phyloP scores from a whole-genome alignment of 2,888 invertebrate genomes.

The Thymelicus lineola region DNA sequence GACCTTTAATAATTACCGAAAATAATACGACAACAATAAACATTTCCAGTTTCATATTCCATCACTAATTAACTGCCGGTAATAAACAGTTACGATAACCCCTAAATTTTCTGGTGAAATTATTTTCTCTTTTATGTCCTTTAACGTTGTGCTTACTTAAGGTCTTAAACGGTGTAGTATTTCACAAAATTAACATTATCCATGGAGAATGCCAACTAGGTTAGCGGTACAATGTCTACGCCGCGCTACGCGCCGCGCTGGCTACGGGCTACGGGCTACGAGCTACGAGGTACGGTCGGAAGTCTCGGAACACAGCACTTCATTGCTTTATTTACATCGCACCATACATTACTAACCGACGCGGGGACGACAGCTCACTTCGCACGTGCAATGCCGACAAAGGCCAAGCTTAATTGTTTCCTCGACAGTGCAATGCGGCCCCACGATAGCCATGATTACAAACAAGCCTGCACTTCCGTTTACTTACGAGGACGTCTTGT shows the following conservation, averaged over 20 bases:
- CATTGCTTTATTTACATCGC: conserved; percentile 44
- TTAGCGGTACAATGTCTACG: conserved; percentile 67
- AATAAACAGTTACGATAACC: conserved; percentile 26
- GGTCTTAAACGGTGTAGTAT: conserved; percentile 51
- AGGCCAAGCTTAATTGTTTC: conserved; percentile 43
- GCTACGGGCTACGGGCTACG: conserved; percentile 43
- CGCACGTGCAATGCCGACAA: conserved; percentile 9
- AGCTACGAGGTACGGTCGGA: conserved; percentile 32
- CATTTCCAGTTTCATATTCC: conserved; percentile 16
- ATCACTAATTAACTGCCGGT: conserved; percentile 21
- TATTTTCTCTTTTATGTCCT: conserved; percentile 28
- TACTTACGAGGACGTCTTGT: not conserved
- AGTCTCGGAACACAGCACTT: conserved; percentile 42
- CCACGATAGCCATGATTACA: conserved; percentile 12
- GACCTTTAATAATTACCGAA: not conserved
- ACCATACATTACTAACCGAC: not conserved
- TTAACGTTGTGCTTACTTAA: conserved; percentile 41
- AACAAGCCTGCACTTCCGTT: conserved; percentile 18
- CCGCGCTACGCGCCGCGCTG: conserved; percentile 41
- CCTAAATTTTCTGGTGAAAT: conserved; percentile 23
- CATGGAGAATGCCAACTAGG: conserved; percentile 75
- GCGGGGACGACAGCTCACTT: conserved; percentile 25
- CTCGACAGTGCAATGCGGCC: conserved; percentile 38
- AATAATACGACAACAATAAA: conserved; percentile 5
- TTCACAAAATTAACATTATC: conserved; percentile 76